A percentile compares a stretch with the other conserved stretches of the same genome.
Conservation (phyloP, 1,140 invertebrate genomes). For the Metopolophium dirhodum region DNA sequence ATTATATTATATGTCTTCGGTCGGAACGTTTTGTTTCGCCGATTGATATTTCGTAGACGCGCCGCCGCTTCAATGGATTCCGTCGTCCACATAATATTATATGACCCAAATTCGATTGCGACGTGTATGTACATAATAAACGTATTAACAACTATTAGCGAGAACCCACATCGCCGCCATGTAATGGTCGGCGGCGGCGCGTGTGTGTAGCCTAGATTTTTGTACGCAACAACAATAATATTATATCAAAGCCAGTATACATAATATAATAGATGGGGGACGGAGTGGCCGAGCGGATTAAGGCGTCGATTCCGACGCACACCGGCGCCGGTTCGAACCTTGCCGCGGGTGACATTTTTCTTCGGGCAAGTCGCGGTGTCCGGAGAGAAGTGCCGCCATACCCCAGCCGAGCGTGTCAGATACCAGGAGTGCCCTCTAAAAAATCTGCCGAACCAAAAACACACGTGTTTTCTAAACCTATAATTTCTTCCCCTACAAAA, state of each 20-base stretch:
- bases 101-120: background rate
- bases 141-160: constrained; percentile 2
- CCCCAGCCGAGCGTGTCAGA: too few species aligned
- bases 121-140: background rate
- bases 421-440: too few species aligned
- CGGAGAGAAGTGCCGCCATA: too few species aligned
- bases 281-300: too few species aligned
- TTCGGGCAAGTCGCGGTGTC: too few species aligned
- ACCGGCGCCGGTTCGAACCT: too few species aligned
- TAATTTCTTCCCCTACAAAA: too few species aligned
- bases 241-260: background rate
- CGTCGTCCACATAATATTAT: background rate
- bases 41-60: constrained; percentile 1
- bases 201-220: constrained; percentile 10
- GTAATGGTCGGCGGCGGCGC: background rate
- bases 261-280: too few species aligned
- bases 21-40: background rate
- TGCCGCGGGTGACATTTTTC: too few species aligned
- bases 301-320: too few species aligned
- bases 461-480: too few species aligned
- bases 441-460: too few species aligned
- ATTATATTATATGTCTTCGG: background rate
- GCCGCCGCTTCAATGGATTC: background rate
- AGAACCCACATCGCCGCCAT: background rate
- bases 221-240: background rate